Percentiles rank a stretch among this genome's conserved stretches.
Evolutionary conservation across 2,888 invertebrate species (phyloP).

Genomic region (Eilema depressum): DNA sequence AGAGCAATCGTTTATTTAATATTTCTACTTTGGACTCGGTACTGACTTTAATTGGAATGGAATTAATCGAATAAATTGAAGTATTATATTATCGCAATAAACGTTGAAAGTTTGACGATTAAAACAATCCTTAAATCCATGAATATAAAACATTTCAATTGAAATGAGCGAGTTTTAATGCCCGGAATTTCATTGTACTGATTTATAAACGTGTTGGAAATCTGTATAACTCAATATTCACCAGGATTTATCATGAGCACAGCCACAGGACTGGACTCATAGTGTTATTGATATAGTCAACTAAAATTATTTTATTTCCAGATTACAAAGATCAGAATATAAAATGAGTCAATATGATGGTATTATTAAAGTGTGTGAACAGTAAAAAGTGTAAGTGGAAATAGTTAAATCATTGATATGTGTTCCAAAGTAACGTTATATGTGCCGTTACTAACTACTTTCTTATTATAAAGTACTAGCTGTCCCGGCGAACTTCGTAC

Average conservation of each 20-base stretch:
- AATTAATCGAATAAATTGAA: neutral
- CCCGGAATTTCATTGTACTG: neutral
- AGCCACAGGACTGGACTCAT: no score
- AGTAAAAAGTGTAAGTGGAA: no score
- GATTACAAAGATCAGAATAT: no score
- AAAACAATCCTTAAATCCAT: neutral
- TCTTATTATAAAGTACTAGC: no score
- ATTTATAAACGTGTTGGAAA: neutral
- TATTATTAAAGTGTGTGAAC: no score
- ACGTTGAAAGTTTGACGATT: neutral
- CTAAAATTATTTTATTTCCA: no score
- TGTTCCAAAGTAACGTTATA: no score
- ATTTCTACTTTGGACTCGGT: neutral
- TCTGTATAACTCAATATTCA: neutral
- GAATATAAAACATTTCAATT: neutral
- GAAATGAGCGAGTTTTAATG: neutral
- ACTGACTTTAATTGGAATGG: slow-evolving; percentile 4
- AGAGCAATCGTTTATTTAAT: neutral
- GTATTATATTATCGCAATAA: neutral
- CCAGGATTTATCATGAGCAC: neutral
- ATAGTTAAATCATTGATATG: no score
- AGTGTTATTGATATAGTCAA: no score
- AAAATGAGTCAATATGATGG: no score
- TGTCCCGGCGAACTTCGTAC: no score
- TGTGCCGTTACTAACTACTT: no score